Conservation (phyloP, 1,140 invertebrate species). For the Euborellia annulipes region DNA sequence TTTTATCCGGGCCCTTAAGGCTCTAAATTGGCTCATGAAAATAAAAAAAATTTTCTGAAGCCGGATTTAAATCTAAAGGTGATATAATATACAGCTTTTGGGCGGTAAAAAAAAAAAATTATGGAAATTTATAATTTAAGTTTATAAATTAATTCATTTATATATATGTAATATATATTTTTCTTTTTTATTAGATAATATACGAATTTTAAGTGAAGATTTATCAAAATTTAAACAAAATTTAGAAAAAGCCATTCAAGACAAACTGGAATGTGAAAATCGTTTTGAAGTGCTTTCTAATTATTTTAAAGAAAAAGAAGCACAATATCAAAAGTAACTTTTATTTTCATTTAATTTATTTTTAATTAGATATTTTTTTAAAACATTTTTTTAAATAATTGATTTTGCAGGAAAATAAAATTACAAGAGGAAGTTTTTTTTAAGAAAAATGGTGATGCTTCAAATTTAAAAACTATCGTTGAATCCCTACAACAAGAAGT, state of each 20-base stretch:
- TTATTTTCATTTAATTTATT: neutral
- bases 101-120: too few species aligned
- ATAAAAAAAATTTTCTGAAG: too few species aligned
- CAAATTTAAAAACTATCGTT: constrained; percentile 58
- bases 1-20: too few species aligned
- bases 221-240: constrained; percentile 39
- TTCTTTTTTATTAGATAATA: constrained; percentile 24
- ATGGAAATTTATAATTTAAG: too few species aligned
- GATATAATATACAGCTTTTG: too few species aligned
- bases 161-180: neutral
- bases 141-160: too few species aligned
- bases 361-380: neutral
- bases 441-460: constrained; percentile 67
- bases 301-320: constrained; percentile 79
- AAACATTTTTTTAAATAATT: neutral
- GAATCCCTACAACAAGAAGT: constrained; percentile 61
- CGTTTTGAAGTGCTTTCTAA: constrained; percentile 67
- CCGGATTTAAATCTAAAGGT: too few species aligned
- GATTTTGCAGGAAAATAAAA: constrained; percentile 56
- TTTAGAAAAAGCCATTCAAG: constrained; percentile 53
- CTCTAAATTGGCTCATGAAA: too few species aligned
- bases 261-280: constrained; percentile 63
- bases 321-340: constrained; percentile 61
- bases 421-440: constrained; percentile 67
- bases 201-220: constrained; percentile 30